Evolutionary conservation across 2,113 vertebrate genomes (phyloP), one percentile per base, ranked within the genome.

Genomic region (Cochlearius cochlearius): DNA sequence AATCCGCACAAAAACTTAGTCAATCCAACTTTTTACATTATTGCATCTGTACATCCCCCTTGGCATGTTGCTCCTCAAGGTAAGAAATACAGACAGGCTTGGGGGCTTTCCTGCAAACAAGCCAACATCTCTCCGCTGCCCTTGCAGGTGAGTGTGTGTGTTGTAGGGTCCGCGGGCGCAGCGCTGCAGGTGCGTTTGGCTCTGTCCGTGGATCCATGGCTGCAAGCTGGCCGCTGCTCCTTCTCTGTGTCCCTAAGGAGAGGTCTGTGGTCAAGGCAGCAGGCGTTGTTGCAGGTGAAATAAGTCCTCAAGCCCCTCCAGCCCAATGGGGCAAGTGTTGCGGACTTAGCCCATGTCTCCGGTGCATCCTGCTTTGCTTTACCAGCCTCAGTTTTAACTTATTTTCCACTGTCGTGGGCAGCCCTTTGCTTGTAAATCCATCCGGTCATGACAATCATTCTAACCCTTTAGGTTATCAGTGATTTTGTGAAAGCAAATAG

Each of bases 151-250:
- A 68, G 53, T 34, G 41, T 56, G 30, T 34, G 63, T 0, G 0
- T 19, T 64, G 18, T 56, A 59, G 56, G 92, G 58, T 43, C 38
- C 5, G 3, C 7, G n/a, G n/a, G 55, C 1, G 0, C 23, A n/a
- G 71, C 22, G 29, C 47, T 73, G n/a, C 27, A 59, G 71, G 43
- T 59, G 47, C 3, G 2, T 26, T 36, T 15, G 50, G 18, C 45
- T 60, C 66, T 0, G 0, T 30, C 34, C 1, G 1, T 17, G 19
- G 41, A 43, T 53, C 50, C 45, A 29, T 1, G 12, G n/a, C 53
- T 67, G 56, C 26, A 50, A 55, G 66, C 38, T 27, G 34, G 55
- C 59, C 72, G 22, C 36, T 78, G 22, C 45, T 45, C 14, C 60
- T 81, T 45, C 29, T 47, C 20, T 1, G 2, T 36, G 39, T 59